Conservation (phyloP, 2,888 invertebrate genomes). For the Coenonympha arcania region DNA sequence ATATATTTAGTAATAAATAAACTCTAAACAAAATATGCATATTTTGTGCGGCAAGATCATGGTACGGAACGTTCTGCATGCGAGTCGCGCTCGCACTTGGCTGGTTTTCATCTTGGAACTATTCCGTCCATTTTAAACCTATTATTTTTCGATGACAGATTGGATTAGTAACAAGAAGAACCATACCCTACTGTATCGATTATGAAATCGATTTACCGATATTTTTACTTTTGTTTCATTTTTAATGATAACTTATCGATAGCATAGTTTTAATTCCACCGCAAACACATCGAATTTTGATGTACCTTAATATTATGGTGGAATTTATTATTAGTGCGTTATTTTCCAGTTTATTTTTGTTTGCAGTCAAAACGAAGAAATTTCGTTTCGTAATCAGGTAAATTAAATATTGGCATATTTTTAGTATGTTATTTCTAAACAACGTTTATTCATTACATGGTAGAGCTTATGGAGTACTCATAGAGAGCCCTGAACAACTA, state of each 20-base stretch:
- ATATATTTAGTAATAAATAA: no score
- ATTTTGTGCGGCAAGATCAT: neutral
- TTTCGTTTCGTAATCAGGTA: no score
- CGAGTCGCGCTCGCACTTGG: neutral
- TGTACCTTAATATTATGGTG: neutral
- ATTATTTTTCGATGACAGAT: constrained; percentile 1
- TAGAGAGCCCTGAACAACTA: no score
- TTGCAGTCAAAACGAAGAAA: no score
- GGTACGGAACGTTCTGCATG: constrained; percentile 3
- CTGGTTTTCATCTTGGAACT: constrained; percentile 8
- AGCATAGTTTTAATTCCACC: neutral
- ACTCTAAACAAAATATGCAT: no score
- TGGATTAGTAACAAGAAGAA: neutral
- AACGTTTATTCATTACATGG: no score
- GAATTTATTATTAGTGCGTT: neutral
- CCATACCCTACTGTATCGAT: neutral
- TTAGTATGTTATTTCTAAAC: no score
- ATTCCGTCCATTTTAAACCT: constrained; percentile 6
- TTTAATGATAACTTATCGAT: no score
- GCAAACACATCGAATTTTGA: neutral
- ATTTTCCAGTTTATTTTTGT: no score
- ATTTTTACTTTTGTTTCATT: no score
- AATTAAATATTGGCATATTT: neutral
- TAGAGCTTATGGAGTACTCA: no score
- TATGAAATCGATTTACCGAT: no score